Evolutionary conservation across 2,888 invertebrate genomes (phyloP), one percentile per base, ranked within the genome.

Genomic region (Ichneumoninae sp.): DNA sequence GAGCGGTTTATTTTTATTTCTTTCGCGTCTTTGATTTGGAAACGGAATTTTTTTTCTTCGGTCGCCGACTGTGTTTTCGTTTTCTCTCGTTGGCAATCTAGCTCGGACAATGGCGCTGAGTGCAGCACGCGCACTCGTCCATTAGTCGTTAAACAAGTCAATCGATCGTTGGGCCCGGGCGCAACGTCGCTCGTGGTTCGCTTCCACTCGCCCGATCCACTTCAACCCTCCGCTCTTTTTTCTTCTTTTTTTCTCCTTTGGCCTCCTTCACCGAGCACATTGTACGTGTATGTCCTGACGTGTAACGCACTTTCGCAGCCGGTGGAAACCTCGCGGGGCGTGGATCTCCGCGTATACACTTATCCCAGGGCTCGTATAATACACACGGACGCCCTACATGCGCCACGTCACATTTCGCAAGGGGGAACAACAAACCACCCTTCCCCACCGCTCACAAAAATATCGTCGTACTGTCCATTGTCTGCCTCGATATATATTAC

Each of bases 101-200:
- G 83, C 83, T 74, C 85, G 84, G 83, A 86, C 90, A 90, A 89
- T 90, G 86, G 88, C 88, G 88, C 88, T 88, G 88, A 90, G 50
- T 75, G 88, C 30, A 63, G 74, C 65, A 74, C 50, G 74, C 86
- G 85, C 80, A 87, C 85, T 87, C 88, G 88, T 85, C 88, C 88
- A 88, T 89, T 89, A 89, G 89, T 89, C 89, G 88, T 89, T 89
- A 88, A 88, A 90, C 88, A 88, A 89, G 87, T 90, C 88, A 89
- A 90, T 91, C 90, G 88, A 87, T 79, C 84, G 87, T 47, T n/a
- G 47, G 40, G 75, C 86, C 85, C 83, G 87, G 84, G 77, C 85
- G 84, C 81, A 85, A 65, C 83, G 78, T 33, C 63, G 33, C 30
- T 65, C 50, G 50, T 65, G 74, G 33, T 75, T 65, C 44, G 50